These are phyloP conservation scores for Nasonia vitripennis DNA, from an alignment of 1,140 invertebrate species.

Conservation along the genomic window DNA sequence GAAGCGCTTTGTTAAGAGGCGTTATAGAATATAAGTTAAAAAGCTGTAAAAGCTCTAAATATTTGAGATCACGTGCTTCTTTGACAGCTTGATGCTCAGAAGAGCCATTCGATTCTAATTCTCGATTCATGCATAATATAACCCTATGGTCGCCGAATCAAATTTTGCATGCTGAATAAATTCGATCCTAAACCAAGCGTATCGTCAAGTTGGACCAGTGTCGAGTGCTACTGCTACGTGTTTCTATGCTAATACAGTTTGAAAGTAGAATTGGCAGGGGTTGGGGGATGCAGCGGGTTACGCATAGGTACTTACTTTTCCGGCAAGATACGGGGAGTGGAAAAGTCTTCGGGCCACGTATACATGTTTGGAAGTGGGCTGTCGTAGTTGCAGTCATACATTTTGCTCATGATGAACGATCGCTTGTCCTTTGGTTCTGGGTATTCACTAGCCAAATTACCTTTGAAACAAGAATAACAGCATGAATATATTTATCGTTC, in stretches of 20 bases:
- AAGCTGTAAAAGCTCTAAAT: slow-evolving; percentile 24
- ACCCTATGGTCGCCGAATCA: not conserved
- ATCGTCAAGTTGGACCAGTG: not conserved
- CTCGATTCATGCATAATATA: slow-evolving; percentile 28
- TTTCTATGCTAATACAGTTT: slow-evolving; percentile 14
- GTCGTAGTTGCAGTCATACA: slow-evolving; percentile 89
- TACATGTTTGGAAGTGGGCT: slow-evolving; percentile 85
- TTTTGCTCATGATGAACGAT: slow-evolving; percentile 82
- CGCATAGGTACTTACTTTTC: slow-evolving; percentile 69
- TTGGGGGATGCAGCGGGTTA: not conserved
- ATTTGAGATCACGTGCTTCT: slow-evolving; percentile 11
- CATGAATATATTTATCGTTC: not conserved
- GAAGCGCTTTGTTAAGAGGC: slow-evolving; percentile 27
- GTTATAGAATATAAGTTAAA: not conserved
- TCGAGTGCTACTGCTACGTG: not conserved
- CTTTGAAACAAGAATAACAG: slow-evolving; percentile 54
- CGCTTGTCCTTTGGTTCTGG: slow-evolving; percentile 87
- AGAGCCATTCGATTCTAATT: slow-evolving; percentile 19
- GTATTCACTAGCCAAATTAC: slow-evolving; percentile 87
- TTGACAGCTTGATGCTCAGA: not conserved
- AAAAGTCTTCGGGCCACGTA: slow-evolving; percentile 79
- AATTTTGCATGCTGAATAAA: not conserved
- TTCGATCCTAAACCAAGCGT: not conserved
- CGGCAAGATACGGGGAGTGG: slow-evolving; percentile 68
- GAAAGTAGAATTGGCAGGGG: not conserved